Base-by-base conservation (phyloP, 2,113 vertebrate genomes). In the Ptilorrhoa leucosticta region DNA sequence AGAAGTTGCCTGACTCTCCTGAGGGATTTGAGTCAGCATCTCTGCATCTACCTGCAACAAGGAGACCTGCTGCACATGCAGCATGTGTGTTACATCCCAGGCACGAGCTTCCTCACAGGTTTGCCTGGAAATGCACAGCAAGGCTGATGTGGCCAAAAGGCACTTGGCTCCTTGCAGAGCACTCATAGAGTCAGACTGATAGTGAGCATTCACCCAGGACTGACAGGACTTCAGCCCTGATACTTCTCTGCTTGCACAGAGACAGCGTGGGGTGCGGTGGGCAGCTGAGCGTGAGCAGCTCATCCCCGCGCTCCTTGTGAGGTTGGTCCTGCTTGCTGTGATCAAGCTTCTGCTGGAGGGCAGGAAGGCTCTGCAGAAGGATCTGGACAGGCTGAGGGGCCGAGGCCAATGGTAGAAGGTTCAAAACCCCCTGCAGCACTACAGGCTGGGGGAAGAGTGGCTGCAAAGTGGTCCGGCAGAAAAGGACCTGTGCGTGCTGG, bases 281-380 rank as follows among this genome's bases (percentile, higher is more conserved):
- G 80, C 54, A 70, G 37, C 45, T 24, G 20, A 60, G 37, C 54
- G 7, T 3, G 37, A 70, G 31, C 48, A 64, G 61, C 69, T 39
- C 3, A 1, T 54, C 8, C 53, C 57, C 33, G 26, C 1, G 1
- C 0, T 54, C 10, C 20, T 50, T 12, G 4, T 0, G 1, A 72
- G 58, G 44, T 1, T 9, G 79, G 30, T 27, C 66, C n/a, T 51
- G 35, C 40, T 39, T 40, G n/a, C 21, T 64, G 33, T 42, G 24
- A n/a, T 4, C 28, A 17, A 78, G 42, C 48, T 48, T 15, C 65
- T 87, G n/a, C 35, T 40, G 84, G 47, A 63, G 47, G 40, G 15
- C n/a, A 69, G 73, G 39, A 39, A 45, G 39, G 28, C n/a, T 64
- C n/a, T 56, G 24, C 56, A 63, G 21, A 33, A n/a, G 50, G 44